phyloP scores from a whole-genome alignment of 2,888 invertebrate genomes.

The Tetranychus truncatus region DNA sequence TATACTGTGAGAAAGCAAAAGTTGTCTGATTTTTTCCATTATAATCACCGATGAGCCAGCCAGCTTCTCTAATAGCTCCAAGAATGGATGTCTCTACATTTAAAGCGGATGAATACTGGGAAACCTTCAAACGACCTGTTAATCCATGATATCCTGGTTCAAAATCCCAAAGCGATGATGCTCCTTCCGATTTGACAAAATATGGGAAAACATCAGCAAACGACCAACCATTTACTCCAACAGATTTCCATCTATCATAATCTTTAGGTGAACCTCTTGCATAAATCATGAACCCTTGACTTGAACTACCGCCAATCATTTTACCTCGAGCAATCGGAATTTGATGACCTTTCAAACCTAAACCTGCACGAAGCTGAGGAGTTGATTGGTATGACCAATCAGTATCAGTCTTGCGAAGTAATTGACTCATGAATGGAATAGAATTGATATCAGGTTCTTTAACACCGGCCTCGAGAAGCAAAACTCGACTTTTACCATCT shows the following conservation, averaged over 20 bases:
- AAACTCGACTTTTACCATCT: not conserved
- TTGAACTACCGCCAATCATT: conserved; percentile 65
- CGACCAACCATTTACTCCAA: conserved; percentile 73
- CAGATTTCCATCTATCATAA: conserved; percentile 66
- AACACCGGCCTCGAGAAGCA: not conserved
- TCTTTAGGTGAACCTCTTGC: conserved; percentile 68
- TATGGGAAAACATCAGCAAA: conserved; percentile 63
- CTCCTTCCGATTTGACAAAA: conserved; percentile 40
- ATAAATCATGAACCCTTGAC: conserved; percentile 89
- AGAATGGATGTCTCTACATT: not conserved
- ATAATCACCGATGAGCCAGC: not conserved
- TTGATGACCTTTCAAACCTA: conserved; percentile 24
- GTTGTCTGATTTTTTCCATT: not conserved
- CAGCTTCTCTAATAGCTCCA: not conserved
- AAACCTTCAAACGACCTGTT: not conserved
- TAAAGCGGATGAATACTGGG: not conserved
- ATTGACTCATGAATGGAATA: not conserved
- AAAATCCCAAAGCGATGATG: conserved; percentile 27
- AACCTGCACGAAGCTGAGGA: conserved; percentile 40
- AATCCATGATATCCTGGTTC: not conserved
- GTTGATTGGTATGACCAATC: conserved; percentile 85
- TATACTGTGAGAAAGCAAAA: not conserved
- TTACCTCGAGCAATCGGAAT: conserved; percentile 30
- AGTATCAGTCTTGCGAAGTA: not conserved
- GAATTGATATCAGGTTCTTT: not conserved